phyloP scores from a whole-genome alignment of 2,797 vertebrate species.

The Sternotherus odoratus region DNA sequence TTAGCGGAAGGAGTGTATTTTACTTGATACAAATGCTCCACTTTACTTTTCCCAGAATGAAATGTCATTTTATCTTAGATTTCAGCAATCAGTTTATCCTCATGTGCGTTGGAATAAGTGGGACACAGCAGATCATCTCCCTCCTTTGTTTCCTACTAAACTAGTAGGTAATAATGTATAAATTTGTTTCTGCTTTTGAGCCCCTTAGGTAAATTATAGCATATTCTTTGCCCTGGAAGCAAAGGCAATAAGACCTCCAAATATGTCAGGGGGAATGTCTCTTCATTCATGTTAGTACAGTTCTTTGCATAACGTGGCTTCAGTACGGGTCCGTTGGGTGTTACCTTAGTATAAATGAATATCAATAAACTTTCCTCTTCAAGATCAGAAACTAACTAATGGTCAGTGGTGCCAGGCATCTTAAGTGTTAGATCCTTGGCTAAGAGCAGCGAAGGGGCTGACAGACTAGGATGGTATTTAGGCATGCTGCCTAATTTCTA shows the following conservation, averaged over 20 bases:
- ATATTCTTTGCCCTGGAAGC: constrained; percentile 28
- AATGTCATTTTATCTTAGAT: constrained; percentile 42
- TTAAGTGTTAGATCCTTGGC: constrained; percentile 30
- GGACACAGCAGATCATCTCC: constrained; percentile 33
- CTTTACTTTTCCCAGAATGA: constrained; percentile 35
- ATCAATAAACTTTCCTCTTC: constrained; percentile 63
- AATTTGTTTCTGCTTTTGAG: constrained; percentile 40
- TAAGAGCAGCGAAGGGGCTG: constrained; percentile 24
- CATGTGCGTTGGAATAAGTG: constrained; percentile 32
- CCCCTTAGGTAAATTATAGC: constrained; percentile 36
- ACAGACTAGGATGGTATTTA: not conserved
- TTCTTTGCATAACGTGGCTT: not conserved
- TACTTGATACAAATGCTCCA: constrained; percentile 47
- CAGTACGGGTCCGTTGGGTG: constrained; percentile 47
- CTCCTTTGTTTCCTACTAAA: constrained; percentile 52
- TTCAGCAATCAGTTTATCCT: constrained; percentile 61
- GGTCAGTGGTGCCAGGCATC: constrained; percentile 37
- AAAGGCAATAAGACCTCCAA: not conserved
- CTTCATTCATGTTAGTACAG: constrained; percentile 4
- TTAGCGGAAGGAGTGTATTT: constrained; percentile 52
- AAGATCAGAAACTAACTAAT: not conserved
- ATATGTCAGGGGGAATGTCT: constrained; percentile 36
- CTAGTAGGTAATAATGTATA: constrained; percentile 60
- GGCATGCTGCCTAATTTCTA: not conserved
- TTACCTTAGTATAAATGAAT: constrained; percentile 63